A percentile compares a stretch with the other conserved stretches of the same genome.
These are phyloP conservation scores for Pongo abelii DNA, from an alignment of 2,113 vertebrate genomes.

Conservation along the genomic window DNA sequence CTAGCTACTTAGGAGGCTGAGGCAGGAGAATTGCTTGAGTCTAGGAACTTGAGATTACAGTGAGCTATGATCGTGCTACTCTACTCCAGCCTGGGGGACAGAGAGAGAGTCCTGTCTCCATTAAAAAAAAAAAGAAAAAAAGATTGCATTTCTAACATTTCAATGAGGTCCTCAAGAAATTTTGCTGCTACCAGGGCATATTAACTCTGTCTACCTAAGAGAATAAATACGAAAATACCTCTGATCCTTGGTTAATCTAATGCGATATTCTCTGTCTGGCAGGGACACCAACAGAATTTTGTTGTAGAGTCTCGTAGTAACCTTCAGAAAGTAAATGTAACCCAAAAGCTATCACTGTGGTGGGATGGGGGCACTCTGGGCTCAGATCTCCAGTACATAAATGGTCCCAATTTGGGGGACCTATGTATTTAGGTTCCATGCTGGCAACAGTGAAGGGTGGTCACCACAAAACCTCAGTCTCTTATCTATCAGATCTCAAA, in stretches of 20 bases:
- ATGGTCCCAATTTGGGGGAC: neutral
- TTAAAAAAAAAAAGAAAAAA: neutral
- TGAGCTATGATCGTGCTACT: too few relatives aligned
- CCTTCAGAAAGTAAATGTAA: neutral
- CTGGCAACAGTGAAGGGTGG: neutral
- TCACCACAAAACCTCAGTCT: neutral
- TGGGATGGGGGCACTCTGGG: neutral
- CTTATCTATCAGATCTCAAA: neutral
- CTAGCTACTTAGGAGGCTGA: too few relatives aligned
- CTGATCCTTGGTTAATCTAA: neutral
- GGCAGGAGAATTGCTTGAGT: too few relatives aligned
- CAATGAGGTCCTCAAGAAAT: neutral
- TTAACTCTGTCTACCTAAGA: neutral
- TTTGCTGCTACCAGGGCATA: neutral
- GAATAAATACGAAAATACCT: neutral
- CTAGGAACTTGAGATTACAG: too few relatives aligned
- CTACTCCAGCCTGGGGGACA: too few relatives aligned
- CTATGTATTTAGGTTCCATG: too few relatives aligned
- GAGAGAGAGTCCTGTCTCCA: too few relatives aligned
- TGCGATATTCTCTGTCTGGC: neutral
- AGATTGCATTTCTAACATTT: slow-evolving; percentile 6
- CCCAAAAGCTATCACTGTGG: neutral
- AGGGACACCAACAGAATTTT: neutral
- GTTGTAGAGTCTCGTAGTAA: neutral
- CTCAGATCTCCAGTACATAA: neutral